Conservation (phyloP, 2,797 vertebrate genomes). For the Fistularia tabacaria region DNA sequence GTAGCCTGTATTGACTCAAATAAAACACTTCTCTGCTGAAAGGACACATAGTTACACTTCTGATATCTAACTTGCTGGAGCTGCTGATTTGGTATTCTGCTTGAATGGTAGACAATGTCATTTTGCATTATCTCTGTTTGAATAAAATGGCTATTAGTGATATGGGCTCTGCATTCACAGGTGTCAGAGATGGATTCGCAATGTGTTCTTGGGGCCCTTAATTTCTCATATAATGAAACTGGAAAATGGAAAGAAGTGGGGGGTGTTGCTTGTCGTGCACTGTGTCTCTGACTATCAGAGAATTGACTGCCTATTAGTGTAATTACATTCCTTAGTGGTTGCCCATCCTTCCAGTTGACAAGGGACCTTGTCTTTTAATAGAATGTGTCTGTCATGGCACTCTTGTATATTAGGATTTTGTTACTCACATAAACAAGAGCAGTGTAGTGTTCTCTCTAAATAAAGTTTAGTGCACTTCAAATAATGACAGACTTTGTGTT, state of each 20-base stretch:
- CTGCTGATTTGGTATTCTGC: conserved; percentile 47
- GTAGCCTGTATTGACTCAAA: conserved; percentile 28
- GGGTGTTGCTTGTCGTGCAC: conserved; percentile 27
- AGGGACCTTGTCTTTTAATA: conserved; percentile 45
- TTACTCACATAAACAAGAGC: conserved; percentile 24
- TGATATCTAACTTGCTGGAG: conserved; percentile 41
- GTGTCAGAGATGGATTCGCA: conserved; percentile 49
- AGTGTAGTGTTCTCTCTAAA: conserved; percentile 25
- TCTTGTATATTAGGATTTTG: conserved; percentile 28
- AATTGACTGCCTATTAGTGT: conserved; percentile 55
- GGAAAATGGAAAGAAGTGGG: conserved; percentile 24
- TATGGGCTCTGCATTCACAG: conserved; percentile 35
- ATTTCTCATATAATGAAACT: conserved; percentile 57
- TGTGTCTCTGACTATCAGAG: conserved; percentile 47
- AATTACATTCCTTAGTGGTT: conserved; percentile 58
- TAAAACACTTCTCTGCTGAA: conserved; percentile 13
- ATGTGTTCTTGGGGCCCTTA: conserved; percentile 52
- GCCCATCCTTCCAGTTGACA: conserved; percentile 49
- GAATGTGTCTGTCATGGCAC: conserved; percentile 37
- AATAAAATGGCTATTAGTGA: conserved; percentile 50
- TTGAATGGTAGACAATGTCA: conserved; percentile 31
- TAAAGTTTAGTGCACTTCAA: conserved; percentile 24
- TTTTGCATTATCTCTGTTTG: conserved; percentile 49
- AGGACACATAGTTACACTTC: conserved; percentile 22
- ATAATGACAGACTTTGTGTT: conserved; percentile 18